A percentile compares a stretch with the other conserved stretches of the same genome.
These are phyloP conservation scores for Andricus grossulariae DNA, from an alignment of 1,140 invertebrate genomes.

Conservation along the genomic window DNA sequence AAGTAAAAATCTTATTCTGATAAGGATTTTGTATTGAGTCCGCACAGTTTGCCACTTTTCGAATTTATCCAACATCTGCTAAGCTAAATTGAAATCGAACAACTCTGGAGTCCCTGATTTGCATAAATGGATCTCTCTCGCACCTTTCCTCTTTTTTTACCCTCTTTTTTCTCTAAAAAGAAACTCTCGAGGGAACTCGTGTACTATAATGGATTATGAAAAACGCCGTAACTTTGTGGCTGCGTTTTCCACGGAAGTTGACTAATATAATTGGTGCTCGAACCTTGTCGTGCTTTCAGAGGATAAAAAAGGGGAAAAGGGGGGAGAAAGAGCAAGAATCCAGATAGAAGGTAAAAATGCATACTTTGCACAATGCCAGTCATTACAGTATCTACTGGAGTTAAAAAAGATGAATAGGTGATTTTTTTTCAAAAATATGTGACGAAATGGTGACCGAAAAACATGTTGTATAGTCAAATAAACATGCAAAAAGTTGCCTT, in stretches of 20 bases:
- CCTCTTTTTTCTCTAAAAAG: neutral
- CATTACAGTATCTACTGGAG: too few species aligned
- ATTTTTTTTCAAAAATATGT: too few species aligned
- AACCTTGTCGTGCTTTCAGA: constrained; percentile 3
- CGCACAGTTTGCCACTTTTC: neutral
- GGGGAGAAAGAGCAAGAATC: neutral
- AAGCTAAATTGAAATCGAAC: neutral
- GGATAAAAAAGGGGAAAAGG: neutral
- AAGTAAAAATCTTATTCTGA: too few species aligned
- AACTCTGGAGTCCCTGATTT: neutral
- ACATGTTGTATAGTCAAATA: too few species aligned
- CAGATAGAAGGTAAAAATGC: neutral
- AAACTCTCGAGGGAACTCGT: neutral
- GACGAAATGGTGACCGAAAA: too few species aligned
- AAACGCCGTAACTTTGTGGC: neutral
- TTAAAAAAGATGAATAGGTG: too few species aligned
- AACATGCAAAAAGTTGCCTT: too few species aligned
- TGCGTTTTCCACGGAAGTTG: constrained; percentile 36
- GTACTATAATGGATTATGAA: neutral
- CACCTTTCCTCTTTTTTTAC: neutral
- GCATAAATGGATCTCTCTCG: constrained; percentile 1
- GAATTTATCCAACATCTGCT: neutral
- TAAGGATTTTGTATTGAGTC: neutral
- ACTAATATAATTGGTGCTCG: constrained; percentile 44
- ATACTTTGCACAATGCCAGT: neutral